Evolutionary conservation across 2,113 vertebrate genomes (phyloP).

Genomic region (Willisornis vidua): DNA sequence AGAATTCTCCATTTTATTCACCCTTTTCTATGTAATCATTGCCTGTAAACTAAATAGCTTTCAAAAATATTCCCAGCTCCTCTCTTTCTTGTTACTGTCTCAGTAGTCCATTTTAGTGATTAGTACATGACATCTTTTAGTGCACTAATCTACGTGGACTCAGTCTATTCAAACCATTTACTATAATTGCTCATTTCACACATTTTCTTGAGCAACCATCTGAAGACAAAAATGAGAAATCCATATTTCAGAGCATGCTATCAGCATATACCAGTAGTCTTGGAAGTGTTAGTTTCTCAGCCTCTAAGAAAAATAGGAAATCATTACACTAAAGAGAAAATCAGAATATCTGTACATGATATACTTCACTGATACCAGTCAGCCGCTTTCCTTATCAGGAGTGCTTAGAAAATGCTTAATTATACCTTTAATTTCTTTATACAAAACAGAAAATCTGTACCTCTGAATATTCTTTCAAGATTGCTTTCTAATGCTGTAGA

Average conservation of each 20-base stretch:
- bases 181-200: background rate
- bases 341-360: background rate
- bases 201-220: background rate
- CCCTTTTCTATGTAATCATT: background rate
- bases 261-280: background rate
- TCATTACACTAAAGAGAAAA: background rate
- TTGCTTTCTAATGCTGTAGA: slow-evolving; percentile 37
- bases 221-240: slow-evolving; percentile 13
- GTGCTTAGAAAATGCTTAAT: slow-evolving; percentile 11
- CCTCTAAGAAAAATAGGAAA: background rate
- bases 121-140: background rate
- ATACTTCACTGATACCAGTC: background rate
- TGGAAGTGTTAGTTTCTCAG: background rate
- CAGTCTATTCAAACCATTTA: background rate
- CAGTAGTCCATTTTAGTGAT: background rate
- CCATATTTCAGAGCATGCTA: background rate
- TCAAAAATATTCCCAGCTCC: background rate
- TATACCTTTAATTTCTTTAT: slow-evolving; percentile 37
- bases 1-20: background rate
- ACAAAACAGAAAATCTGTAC: slow-evolving; percentile 25
- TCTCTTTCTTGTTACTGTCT: background rate
- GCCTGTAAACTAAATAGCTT: background rate
- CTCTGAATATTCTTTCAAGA: slow-evolving; percentile 46
- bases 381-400: background rate
- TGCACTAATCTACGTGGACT: background rate